Evolutionary conservation across 1,140 invertebrate genomes (phyloP), one percentile per base, ranked within the genome.

Genomic region (Leptinotarsa defecta): DNA sequence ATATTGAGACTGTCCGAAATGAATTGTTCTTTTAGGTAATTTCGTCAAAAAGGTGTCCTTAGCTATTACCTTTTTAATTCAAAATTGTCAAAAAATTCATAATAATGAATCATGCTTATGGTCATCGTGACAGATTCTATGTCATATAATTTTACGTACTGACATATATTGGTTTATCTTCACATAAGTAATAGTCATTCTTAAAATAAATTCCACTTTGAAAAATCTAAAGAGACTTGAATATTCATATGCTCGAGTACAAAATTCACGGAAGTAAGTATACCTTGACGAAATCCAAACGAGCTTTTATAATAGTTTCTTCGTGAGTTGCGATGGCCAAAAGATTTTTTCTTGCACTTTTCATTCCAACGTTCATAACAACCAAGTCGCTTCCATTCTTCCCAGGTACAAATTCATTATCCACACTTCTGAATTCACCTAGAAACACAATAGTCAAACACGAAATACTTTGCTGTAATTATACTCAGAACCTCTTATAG

Each of bases 211-310:
- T 43, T 43, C 8, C 4, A 43, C 34, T 43, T 3, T 43, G 34
- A 43, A 43, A 2, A 43, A 43, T 11, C 8, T 11, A 43, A 43
- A 6, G 27, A 62, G 57, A 62, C 2, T 3, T 17, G 1, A 62
- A 20, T 62, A 19, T 19, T 6, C 22, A 22, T 22, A 24, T 15
- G 20, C 20, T 19, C 61, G 3, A 52, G 8, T 43, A 43, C 8
- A 43, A 43, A 43, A 43, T 43, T 43, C 34, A 43, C 34, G 1
- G 11, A 17, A 57, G 11, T 57, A 11, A 43, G 8, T 19, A 71
- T 77, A 85, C 84, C 77, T 83, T 84, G 24, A 85, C 80, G 63
- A 80, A 76, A 78, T 85, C 82, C 17, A 81, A 74, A 64, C 69
- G 74, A 27, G 76, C 73, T 73, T 75, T 81, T 19, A 84, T 76